These are phyloP conservation scores for Scaptomyza reducta DNA, from an alignment of 2,888 invertebrate species.

Conservation along the genomic window DNA sequence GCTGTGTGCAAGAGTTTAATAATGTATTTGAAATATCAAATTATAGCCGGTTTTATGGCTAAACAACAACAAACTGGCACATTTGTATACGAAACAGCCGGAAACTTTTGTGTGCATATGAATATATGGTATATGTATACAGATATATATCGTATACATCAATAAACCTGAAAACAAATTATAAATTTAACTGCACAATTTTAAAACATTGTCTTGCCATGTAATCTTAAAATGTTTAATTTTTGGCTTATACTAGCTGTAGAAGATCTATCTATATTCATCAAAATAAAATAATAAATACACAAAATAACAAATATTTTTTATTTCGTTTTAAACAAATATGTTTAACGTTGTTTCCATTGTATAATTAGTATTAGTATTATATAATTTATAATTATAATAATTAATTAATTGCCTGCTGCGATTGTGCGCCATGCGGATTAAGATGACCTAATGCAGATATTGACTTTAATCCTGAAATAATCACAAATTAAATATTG, in stretches of 20 bases:
- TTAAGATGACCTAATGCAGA: slow-evolving; percentile 2
- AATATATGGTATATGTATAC: not conserved
- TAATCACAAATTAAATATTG: slow-evolving; percentile 1
- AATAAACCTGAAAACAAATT: not conserved
- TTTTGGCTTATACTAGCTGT: too few relatives aligned
- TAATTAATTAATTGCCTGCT: too few relatives aligned
- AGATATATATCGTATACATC: not conserved
- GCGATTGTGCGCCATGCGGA: not conserved
- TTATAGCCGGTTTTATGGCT: slow-evolving; percentile 37
- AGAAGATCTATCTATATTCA: too few relatives aligned
- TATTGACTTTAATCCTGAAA: not conserved
- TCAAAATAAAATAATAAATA: too few relatives aligned
- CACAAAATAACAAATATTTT: too few relatives aligned
- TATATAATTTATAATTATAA: too few relatives aligned
- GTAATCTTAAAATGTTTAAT: too few relatives aligned
- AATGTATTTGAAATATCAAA: slow-evolving; percentile 14
- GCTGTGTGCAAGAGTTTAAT: not conserved
- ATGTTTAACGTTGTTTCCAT: too few relatives aligned
- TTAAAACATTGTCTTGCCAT: too few relatives aligned
- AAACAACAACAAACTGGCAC: slow-evolving; percentile 10
- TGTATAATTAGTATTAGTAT: too few relatives aligned
- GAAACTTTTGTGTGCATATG: not conserved
- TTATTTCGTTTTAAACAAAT: too few relatives aligned
- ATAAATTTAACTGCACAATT: too few relatives aligned
- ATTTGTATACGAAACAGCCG: slow-evolving; percentile 1